These are phyloP conservation scores for Oncopodura yosiiana DNA, from an alignment of 1,140 invertebrate genomes.

Conservation along the genomic window DNA sequence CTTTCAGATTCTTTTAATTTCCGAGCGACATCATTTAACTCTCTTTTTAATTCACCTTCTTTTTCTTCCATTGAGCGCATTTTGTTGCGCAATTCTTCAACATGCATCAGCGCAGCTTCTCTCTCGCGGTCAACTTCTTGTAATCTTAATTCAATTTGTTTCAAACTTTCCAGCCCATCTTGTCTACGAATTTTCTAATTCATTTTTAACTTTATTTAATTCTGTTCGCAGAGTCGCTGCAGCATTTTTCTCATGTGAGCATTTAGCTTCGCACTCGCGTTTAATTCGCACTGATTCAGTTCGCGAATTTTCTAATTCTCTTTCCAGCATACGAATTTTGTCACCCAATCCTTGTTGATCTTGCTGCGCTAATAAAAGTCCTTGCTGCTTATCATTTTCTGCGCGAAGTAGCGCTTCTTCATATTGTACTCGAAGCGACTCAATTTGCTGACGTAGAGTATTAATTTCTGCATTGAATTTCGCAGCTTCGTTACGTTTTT, in stretches of 20 bases:
- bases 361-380: slow-evolving; percentile 73
- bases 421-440: slow-evolving; percentile 67
- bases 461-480: slow-evolving; percentile 60
- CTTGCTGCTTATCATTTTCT: slow-evolving; percentile 80
- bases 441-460: slow-evolving; percentile 59
- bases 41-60: slow-evolving; percentile 57
- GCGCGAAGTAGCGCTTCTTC: slow-evolving; percentile 70
- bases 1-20: slow-evolving; percentile 65
- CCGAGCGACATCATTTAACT: slow-evolving; percentile 61
- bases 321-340: slow-evolving; percentile 55
- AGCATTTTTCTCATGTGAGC: slow-evolving; percentile 30
- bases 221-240: slow-evolving; percentile 28
- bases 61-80: slow-evolving; percentile 65
- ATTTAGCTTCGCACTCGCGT: slow-evolving; percentile 34
- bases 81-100: slow-evolving; percentile 65
- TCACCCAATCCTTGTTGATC: slow-evolving; percentile 72
- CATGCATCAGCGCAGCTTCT: slow-evolving; percentile 54
- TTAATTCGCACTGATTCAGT: slow-evolving; percentile 32
- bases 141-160: slow-evolving; percentile 28
- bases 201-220: slow-evolving; percentile 32
- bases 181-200: slow-evolving; percentile 33
- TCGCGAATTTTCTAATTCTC: slow-evolving; percentile 50
- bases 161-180: slow-evolving; percentile 26
- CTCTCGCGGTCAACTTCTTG: slow-evolving; percentile 47
- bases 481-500: slow-evolving; percentile 64